Percentiles rank a stretch among this genome's conserved stretches.
Evolutionary conservation across 2,888 invertebrate genomes (phyloP).

Genomic region (Agapostemon virescens): DNA sequence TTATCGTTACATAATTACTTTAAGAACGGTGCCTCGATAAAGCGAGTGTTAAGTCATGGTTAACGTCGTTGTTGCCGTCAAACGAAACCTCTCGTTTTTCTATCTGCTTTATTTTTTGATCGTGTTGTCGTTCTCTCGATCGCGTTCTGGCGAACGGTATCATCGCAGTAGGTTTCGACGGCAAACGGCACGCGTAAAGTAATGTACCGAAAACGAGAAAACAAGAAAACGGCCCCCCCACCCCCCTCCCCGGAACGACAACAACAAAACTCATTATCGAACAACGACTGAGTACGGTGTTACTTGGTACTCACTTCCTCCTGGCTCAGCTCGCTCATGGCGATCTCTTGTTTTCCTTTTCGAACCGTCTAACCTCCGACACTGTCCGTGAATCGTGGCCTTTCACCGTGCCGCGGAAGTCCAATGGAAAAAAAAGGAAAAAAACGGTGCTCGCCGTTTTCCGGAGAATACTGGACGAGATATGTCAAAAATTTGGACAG

Average conservation of each 20-base stretch:
- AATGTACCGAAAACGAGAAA: constrained; percentile 11
- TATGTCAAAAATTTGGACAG: constrained; percentile 78
- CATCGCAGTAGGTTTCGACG: constrained; percentile 12
- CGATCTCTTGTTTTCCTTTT: constrained; percentile 61
- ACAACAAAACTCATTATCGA: constrained; percentile 51
- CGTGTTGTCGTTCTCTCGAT: constrained; percentile 18
- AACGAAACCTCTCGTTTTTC: constrained; percentile 25
- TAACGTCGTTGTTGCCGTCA: constrained; percentile 16
- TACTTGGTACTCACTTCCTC: constrained; percentile 88
- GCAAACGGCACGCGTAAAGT: not conserved
- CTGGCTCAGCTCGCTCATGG: constrained; percentile 92
- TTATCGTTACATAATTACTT: constrained; percentile 56
- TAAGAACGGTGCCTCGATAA: constrained; percentile 19
- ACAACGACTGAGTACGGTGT: constrained; percentile 52
- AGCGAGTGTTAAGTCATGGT: constrained; percentile 36
- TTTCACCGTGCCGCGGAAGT: constrained; percentile 30
- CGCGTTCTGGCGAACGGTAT: not conserved
- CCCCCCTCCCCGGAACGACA: constrained; percentile 17
- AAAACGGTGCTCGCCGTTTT: constrained; percentile 56
- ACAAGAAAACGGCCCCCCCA: constrained; percentile 25
- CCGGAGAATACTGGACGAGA: constrained; percentile 66
- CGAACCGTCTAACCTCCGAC: constrained; percentile 40
- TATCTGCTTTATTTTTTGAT: constrained; percentile 17
- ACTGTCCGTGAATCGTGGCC: constrained; percentile 33
- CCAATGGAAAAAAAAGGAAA: constrained; percentile 22